Conservation (phyloP, 1,140 invertebrate species). For the Drosophila azteca region DNA sequence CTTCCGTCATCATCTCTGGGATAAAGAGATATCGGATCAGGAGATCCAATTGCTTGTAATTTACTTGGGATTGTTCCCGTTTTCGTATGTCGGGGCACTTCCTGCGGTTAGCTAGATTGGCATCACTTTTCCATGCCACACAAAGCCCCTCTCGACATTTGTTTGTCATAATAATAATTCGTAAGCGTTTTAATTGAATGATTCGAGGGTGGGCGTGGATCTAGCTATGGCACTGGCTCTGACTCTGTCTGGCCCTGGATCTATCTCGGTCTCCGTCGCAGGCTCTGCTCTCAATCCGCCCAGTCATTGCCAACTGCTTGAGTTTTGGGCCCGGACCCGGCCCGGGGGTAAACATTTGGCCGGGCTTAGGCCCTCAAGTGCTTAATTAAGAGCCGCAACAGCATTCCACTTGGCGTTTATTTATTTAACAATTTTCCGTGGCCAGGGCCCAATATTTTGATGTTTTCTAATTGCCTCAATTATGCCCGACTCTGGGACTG, state of each 20-base stretch:
- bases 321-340: slow-evolving; percentile 8
- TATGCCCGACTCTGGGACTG: slow-evolving; percentile 38
- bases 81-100: slow-evolving; percentile 37
- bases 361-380: slow-evolving; percentile 66
- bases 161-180: slow-evolving; percentile 76
- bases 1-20: slow-evolving; percentile 55
- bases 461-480: slow-evolving; percentile 82
- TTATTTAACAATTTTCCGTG: slow-evolving; percentile 71
- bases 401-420: slow-evolving; percentile 63
- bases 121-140: slow-evolving; percentile 55
- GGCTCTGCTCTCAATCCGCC: slow-evolving; percentile 31
- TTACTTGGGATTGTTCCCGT: slow-evolving; percentile 43
- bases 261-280: not conserved
- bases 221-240: slow-evolving; percentile 5
- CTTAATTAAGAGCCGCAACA: slow-evolving; percentile 73
- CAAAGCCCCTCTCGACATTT: slow-evolving; percentile 59
- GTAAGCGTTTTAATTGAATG: slow-evolving; percentile 82
- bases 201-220: slow-evolving; percentile 70
- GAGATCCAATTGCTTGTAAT: slow-evolving; percentile 71
- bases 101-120: slow-evolving; percentile 67
- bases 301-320: slow-evolving; percentile 66
- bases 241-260: slow-evolving; percentile 15
- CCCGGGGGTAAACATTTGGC: slow-evolving; percentile 64
- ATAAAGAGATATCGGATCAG: slow-evolving; percentile 57
- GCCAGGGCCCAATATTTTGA: slow-evolving; percentile 69